phyloP scores from a whole-genome alignment of 1,140 invertebrate genomes.

The Anoplolepis gracilipes region DNA sequence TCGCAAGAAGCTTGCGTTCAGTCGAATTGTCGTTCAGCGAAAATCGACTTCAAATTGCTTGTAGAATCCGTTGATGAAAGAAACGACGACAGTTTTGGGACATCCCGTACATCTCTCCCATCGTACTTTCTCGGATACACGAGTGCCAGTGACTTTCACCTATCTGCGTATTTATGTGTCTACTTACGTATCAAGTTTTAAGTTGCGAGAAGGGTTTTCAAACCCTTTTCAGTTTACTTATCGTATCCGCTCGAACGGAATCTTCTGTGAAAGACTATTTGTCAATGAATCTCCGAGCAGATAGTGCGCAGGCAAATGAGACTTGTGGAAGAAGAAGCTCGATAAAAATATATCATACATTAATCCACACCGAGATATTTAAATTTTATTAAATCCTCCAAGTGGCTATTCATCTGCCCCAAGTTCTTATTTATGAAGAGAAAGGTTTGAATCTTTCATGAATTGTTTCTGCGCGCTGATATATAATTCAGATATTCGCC shows the following conservation, averaged over 20 bases:
- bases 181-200: constrained; percentile 52
- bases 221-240: constrained; percentile 49
- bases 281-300: constrained; percentile 68
- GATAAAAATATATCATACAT: constrained; percentile 28
- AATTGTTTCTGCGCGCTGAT: neutral
- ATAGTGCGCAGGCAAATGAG: constrained; percentile 67
- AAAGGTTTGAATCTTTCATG: constrained; percentile 3
- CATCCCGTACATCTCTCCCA: constrained; percentile 27
- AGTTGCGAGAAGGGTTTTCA: constrained; percentile 57
- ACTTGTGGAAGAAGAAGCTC: constrained; percentile 41
- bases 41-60: constrained; percentile 38
- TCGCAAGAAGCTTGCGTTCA: neutral
- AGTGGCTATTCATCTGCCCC: neutral
- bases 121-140: constrained; percentile 25
- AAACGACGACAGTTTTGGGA: constrained; percentile 38
- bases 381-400: constrained; percentile 2
- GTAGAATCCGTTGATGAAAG: constrained; percentile 34
- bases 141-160: constrained; percentile 31
- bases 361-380: constrained; percentile 1
- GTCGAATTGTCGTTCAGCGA: constrained; percentile 21
- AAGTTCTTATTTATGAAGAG: neutral
- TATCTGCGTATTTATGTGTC: neutral
- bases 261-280: constrained; percentile 57
- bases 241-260: constrained; percentile 39
- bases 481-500: neutral